phyloP scores from a whole-genome alignment of 2,113 vertebrate species.

The Herpailurus yagouaroundi region DNA sequence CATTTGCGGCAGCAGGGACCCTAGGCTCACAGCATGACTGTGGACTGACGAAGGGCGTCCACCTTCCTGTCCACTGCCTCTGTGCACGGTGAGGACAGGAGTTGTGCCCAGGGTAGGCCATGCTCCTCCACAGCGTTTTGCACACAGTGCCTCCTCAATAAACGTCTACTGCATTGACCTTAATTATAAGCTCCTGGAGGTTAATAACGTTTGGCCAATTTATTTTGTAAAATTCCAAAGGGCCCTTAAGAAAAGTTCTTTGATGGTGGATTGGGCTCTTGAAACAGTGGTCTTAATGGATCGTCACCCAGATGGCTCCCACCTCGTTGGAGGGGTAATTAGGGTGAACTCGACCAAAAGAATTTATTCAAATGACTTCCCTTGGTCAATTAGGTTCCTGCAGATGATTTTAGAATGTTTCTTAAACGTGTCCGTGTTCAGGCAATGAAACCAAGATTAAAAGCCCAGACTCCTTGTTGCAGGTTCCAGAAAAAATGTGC shows the following conservation, averaged over 20 bases:
- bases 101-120: fast-evolving
- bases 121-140: neutral
- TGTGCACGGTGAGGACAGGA: neutral
- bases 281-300: neutral
- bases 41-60: fast-evolving
- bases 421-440: conserved; percentile 38
- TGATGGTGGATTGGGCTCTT: neutral
- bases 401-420: conserved; percentile 49
- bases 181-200: conserved; percentile 36
- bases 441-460: conserved; percentile 73
- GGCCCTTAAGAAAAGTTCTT: conserved; percentile 7
- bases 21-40: neutral
- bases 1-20: neutral
- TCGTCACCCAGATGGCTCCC: neutral
- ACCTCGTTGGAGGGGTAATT: neutral
- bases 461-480: conserved; percentile 64
- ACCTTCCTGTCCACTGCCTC: neutral
- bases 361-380: conserved; percentile 29
- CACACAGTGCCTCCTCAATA: neutral
- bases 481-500: conserved; percentile 73
- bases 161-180: neutral
- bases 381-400: neutral
- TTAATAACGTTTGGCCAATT: neutral
- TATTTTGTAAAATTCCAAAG: conserved; percentile 57
- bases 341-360: neutral